Conservation (phyloP, 2,113 vertebrate species). For the Nesoenas mayeri region DNA sequence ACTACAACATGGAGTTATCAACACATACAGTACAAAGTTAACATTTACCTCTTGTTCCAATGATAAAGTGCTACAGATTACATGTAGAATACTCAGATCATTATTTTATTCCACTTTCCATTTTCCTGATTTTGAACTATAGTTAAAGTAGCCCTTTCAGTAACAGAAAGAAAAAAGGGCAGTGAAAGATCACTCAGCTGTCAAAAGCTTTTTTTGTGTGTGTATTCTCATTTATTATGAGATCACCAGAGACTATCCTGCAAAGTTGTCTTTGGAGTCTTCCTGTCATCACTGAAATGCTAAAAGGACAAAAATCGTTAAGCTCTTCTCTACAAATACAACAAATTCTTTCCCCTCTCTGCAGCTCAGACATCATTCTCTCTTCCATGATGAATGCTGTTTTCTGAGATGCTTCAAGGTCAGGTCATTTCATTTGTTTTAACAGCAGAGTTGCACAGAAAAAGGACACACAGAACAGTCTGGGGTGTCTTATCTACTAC, state of each 20-base stretch:
- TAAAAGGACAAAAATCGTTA: neutral
- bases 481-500: neutral
- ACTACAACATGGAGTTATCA: neutral
- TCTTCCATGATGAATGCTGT: neutral
- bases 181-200: neutral
- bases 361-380: neutral
- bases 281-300: neutral
- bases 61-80: neutral
- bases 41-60: neutral
- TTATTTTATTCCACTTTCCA: neutral
- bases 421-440: neutral
- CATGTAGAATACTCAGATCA: neutral
- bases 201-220: neutral
- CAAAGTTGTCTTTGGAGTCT: neutral
- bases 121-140: neutral
- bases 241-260: neutral
- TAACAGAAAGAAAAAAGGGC: neutral
- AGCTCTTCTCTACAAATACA: neutral
- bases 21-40: neutral
- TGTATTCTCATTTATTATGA: neutral
- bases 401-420: neutral
- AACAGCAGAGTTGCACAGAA: neutral
- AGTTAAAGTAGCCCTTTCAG: neutral
- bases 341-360: neutral
- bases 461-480: neutral